Conservation (phyloP, 2,113 vertebrate genomes). For the Spheniscus mendiculus region DNA sequence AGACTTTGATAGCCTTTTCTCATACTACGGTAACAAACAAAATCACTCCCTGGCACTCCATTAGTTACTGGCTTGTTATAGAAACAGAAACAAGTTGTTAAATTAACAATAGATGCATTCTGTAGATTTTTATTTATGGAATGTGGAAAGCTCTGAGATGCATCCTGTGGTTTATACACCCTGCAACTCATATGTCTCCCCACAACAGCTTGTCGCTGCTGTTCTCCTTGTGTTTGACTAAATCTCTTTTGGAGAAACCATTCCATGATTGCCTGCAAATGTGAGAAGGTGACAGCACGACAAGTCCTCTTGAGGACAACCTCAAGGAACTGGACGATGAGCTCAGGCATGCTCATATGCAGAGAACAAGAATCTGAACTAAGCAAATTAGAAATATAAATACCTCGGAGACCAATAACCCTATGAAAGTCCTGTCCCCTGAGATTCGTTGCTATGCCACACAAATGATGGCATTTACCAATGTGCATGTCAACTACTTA, state of each 20-base stretch:
- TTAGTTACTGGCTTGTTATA: background rate
- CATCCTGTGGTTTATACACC: background rate
- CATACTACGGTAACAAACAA: background rate
- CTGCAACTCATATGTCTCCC: background rate
- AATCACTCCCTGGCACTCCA: background rate
- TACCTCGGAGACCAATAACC: background rate
- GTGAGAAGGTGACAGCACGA: background rate
- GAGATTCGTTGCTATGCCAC: background rate
- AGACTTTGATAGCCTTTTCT: background rate
- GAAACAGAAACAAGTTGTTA: constrained; percentile 6
- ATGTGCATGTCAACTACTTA: background rate
- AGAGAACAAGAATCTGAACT: background rate
- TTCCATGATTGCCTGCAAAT: background rate
- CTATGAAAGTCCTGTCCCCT: background rate
- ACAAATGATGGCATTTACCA: background rate
- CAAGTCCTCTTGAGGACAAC: background rate
- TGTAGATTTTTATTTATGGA: constrained; percentile 10
- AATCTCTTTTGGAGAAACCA: constrained; percentile 3
- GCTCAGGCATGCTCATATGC: constrained; percentile 16
- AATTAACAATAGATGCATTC: background rate
- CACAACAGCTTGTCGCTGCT: background rate
- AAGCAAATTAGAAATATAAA: constrained; percentile 29
- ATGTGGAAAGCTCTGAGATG: background rate
- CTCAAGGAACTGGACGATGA: background rate
- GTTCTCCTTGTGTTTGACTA: background rate